Base-by-base conservation (phyloP, 2,888 invertebrate genomes). In the Erynnis tages region DNA sequence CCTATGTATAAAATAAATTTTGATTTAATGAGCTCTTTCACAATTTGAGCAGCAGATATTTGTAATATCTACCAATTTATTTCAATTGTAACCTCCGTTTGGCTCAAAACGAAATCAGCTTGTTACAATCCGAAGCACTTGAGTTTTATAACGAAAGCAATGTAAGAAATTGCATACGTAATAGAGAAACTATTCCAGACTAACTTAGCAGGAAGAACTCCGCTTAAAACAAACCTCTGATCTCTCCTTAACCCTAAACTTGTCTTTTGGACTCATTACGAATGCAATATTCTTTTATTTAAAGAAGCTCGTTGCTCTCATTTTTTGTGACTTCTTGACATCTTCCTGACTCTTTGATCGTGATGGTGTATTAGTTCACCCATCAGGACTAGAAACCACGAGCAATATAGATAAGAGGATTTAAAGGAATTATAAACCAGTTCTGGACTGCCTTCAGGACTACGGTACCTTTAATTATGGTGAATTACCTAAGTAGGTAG, bases 21-120 rank as follows among this genome's bases (percentile, higher is more conserved):
- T 41, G 27, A 16, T 27, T 27, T 16, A 34, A 34, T 34, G 34
- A 21, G 34, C 34, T 16, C 16, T 34, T n/a, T 21, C n/a, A n/a
- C n/a, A n/a, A n/a, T n/a, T n/a, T 30, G 13, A 13, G 13, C 30
- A 11, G 6, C 14, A 6, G 13, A 11, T 4, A 13, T 11, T 13
- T 13, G 13, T 13, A 13, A 11, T 30, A 34, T 3, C 21, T 16
- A 34, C 34, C 34, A 34, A 34, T 34, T 34, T 34, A 34, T 34
- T 34, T 34, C 4, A 34, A 34, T 16, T 34, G 34, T 8, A 3
- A 4, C 34, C 14, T 14, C 3, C 16, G 14, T 16, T 34, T 34
- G 8, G 2, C 14, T 16, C 32, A 32, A 14, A 34, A 34, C 14
- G n/a, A 34, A 34, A 34, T 16, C 16, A 16, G n/a, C n/a, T n/a